Evolutionary conservation across 2,888 invertebrate genomes (phyloP), one percentile per base, ranked within the genome.

Genomic region (Erpobdella octoculata): DNA sequence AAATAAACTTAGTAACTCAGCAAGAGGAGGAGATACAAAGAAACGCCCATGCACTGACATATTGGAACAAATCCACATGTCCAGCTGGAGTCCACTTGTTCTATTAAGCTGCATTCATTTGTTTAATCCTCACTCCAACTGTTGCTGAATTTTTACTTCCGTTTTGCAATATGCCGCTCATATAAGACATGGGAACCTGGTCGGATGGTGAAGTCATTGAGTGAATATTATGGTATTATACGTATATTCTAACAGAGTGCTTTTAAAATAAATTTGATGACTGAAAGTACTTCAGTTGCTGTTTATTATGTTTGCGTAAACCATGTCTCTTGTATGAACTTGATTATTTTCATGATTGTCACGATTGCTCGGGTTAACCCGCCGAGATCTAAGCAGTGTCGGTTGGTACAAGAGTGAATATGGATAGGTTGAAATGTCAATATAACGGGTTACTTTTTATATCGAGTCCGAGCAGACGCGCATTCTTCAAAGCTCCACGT

Each of bases 131-230:
- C n/a, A n/a, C 33, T 31, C 33, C 62, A 62, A 62, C 62, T 62
- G 62, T 62, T 62, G 62, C 62, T n/a, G 62, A 62, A 35, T 62
- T 62, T 62, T 62, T 31, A n/a, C 33, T 62, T 31, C 62, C 62
- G 35, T 62, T 33, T 35, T 62, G 53, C 62, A 62, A 62, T 62
- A 62, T 62, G 62, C 35, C 62, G 62, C 53, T 53, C 53, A 28
- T 5, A 53, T 53, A 15, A 6, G 53, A 53, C 53, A 53, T 28
- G 53, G 21, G 53, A n/a, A 53, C 53, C 53, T 28, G 21, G 4
- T 53, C 53, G 21, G 18, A 12, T 5, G 6, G 12, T 5, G 53
- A n/a, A n/a, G n/a, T n/a, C n/a, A n/a, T n/a, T n/a, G n/a, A n/a
- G n/a, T n/a, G n/a, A n/a, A n/a, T n/a, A n/a, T n/a, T n/a, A n/a